Evolutionary conservation across 2,113 vertebrate genomes (phyloP).

Genomic region (Micronycteris hirsuta): DNA sequence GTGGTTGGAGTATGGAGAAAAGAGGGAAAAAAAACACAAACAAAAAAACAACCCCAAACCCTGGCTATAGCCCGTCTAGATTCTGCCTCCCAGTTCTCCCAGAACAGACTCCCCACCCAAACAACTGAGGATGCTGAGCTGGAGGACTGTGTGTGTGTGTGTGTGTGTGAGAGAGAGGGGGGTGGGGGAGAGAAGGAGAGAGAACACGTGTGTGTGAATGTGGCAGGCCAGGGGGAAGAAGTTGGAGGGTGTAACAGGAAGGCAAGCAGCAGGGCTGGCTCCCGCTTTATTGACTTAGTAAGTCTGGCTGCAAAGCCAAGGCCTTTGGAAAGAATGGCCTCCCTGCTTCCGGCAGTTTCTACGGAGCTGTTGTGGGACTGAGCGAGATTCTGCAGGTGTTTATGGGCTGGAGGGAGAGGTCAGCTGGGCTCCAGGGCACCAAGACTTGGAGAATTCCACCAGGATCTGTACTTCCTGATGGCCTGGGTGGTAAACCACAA

Average conservation of each 20-base stretch:
- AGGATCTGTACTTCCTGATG: neutral
- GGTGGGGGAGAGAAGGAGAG: neutral
- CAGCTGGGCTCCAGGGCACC: neutral
- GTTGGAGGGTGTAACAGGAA: conserved; percentile 36
- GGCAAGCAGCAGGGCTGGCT: conserved; percentile 39
- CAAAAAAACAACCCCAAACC: neutral
- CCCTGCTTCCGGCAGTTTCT: conserved; percentile 32
- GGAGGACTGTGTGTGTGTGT: neutral
- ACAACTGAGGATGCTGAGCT: neutral
- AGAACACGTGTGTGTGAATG: neutral
- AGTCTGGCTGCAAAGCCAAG: conserved; percentile 48
- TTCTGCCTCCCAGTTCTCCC: conserved; percentile 8
- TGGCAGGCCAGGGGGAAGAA: neutral
- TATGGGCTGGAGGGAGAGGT: neutral
- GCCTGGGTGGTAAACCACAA: neutral
- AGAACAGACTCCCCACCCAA: neutral
- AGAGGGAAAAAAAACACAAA: neutral
- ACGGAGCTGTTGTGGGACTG: neutral
- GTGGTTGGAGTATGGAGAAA: conserved; percentile 27
- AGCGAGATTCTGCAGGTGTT: neutral
- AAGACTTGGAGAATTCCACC: neutral
- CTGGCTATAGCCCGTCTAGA: neutral
- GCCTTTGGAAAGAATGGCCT: conserved; percentile 46
- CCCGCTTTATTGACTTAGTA: conserved; percentile 49
- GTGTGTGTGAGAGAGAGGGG: neutral